Conservation (phyloP, 2,888 invertebrate genomes). For the Nymphalis c-album region DNA sequence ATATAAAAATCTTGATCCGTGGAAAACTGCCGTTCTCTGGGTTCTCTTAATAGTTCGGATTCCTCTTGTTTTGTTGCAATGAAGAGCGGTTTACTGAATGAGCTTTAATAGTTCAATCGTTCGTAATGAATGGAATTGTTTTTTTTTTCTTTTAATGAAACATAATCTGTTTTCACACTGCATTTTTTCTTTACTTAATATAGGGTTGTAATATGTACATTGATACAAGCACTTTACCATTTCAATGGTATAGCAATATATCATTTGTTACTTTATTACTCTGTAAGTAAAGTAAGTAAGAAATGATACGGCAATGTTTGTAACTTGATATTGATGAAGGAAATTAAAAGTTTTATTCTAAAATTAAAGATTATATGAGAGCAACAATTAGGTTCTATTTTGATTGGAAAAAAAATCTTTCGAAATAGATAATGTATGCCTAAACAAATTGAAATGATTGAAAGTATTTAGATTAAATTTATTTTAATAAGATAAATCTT, state of each 20-base stretch:
- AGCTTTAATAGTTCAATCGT: conserved; percentile 33
- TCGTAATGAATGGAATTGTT: conserved; percentile 13
- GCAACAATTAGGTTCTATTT: no score
- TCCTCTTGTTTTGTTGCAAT: conserved; percentile 39
- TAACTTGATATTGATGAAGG: no score
- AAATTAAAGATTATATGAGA: no score
- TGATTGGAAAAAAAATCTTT: no score
- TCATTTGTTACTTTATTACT: no score
- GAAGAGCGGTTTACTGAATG: conserved; percentile 37
- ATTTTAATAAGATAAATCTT: background rate
- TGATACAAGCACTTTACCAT: no score
- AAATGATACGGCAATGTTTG: no score
- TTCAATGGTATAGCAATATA: no score
- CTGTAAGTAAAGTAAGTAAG: no score
- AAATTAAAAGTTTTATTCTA: no score
- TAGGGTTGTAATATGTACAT: background rate
- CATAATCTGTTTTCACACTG: conserved; percentile 24
- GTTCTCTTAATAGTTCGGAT: conserved; percentile 38
- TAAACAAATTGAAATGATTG: background rate
- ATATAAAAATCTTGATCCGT: conserved; percentile 53
- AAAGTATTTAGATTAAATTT: background rate
- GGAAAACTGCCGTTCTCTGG: conserved; percentile 43
- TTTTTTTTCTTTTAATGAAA: conserved; percentile 23
- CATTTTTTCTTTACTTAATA: background rate
- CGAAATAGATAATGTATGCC: no score